Base-by-base conservation (phyloP, 2,888 invertebrate species). In the Agrochola lota region DNA sequence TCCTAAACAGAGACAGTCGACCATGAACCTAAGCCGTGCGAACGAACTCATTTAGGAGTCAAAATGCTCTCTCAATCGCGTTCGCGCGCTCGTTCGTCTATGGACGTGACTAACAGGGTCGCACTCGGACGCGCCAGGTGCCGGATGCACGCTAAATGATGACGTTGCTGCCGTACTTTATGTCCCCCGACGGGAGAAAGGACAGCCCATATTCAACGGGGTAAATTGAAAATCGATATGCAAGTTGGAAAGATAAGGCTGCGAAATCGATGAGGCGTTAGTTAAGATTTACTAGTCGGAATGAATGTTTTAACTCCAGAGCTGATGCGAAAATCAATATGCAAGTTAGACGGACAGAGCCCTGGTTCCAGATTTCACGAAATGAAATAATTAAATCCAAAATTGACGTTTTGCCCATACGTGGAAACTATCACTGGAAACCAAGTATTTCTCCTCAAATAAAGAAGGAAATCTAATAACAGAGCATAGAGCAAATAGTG, bases 1-100 rank as follows among this genome's bases (percentile, higher is more conserved):
- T 85, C 77, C 81, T 83, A 77, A 82, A 80, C 74, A 68, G 71
- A 83, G 83, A 81, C 72, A 80, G 83, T 78, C 88, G 88, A 83
- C 88, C 88, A 68, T 88, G 88, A 88, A 88, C 88, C 81, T 84
- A 59, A 69, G 78, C 63, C 85, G 87, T 88, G 88, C 88, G 88
- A 96, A 96, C 92, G 95, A 96, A 95, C 96, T 95, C 96, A 94
- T 95, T 96, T 95, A 94, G 92, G 92, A 94, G 93, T 95, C 94
- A 90, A 94, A 95, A 95, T 94, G 92, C 90, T 94, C 92, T 93
- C 91, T 91, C 91, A 90, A 90, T 91, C 90, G 91, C 87, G 85
- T 89, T 87, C 86, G 87, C 85, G 80, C 80, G 90, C 88, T 91
- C 89, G 90, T 91, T 91, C 88, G 90, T 92, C 91, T 91, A 89